Evolutionary conservation across 1,140 invertebrate species (phyloP).

Genomic region (Drosophila sp.): DNA sequence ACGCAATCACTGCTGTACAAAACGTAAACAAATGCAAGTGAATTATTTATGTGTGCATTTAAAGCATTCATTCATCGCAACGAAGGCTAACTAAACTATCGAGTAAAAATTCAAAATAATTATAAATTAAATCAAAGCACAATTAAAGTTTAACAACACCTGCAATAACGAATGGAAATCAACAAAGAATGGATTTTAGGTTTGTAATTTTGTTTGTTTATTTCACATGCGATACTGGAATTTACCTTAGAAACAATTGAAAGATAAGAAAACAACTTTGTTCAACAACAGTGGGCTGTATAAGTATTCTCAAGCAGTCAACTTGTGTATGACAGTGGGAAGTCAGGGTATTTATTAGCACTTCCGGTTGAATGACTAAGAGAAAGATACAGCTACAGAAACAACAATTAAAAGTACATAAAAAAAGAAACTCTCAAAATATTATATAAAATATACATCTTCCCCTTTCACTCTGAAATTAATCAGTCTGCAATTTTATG

Average conservation of each 20-base stretch:
- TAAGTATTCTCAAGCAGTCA: conserved; percentile 3
- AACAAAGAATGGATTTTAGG: conserved; percentile 15
- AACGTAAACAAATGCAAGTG: conserved; percentile 26
- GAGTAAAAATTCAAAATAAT: not conserved
- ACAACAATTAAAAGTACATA: conserved; percentile 5
- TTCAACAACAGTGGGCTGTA: conserved; percentile 9
- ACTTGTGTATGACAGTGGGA: conserved; percentile 26
- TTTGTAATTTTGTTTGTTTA: conserved; percentile 27
- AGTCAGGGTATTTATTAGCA: conserved; percentile 27
- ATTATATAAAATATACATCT: not conserved
- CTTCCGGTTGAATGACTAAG: conserved; percentile 34
- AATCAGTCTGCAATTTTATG: conserved; percentile 8
- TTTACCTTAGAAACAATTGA: conserved; percentile 23
- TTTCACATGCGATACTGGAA: conserved; percentile 1
- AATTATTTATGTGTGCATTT: conserved; percentile 41
- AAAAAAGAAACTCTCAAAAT: conserved; percentile 15
- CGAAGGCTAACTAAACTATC: conserved; percentile 33
- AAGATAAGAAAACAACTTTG: conserved; percentile 16
- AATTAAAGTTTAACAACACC: conserved; percentile 23
- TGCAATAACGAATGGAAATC: conserved; percentile 19
- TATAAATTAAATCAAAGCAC: not conserved
- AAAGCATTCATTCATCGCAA: conserved; percentile 27
- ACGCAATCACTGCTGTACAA: conserved; percentile 23
- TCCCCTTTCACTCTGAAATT: not conserved
- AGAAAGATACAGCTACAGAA: conserved; percentile 7